Base-by-base conservation (phyloP, 2,797 vertebrate genomes). In the Cirrhinus molitorella region DNA sequence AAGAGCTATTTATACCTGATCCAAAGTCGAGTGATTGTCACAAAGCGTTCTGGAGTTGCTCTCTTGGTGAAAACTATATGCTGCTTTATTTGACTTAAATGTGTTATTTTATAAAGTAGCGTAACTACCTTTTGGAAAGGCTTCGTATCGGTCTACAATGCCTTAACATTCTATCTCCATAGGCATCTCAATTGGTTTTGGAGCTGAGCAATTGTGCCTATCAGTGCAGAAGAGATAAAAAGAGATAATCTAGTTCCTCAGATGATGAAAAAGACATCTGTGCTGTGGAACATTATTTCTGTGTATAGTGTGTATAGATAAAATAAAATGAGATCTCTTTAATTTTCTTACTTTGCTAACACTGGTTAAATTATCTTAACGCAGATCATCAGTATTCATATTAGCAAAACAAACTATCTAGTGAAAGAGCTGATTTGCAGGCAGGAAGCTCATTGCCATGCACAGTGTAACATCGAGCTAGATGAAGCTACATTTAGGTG, bases 371-470 rank as follows among this genome's bases (percentile, higher is more conserved):
- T 91, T 85, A 87, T 86, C 83, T 91, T 77, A 88, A 92, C 83
- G 81, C 80, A 79, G 74, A 83, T 57, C 81, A 89, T 91, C 86
- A 88, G 85, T 83, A 85, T 89, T 91, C 86, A 83, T 85, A 89
- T 85, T 78, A 86, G 67, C 80, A 87, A 88, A 91, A 90, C 87
- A 82, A 87, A 78, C 80, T 78, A 76, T 88, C 80, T 87, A 75
- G 68, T 75, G 76, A 84, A 71, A 80, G 81, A 74, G 72, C 70
- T 73, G 85, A 71, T 87, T 81, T 91, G 85, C 86, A 76, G 72
- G 37, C 70, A 85, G 78, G 82, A 86, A 85, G 14, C 81, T 53
- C 84, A 90, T 91, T 92, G 91, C 89, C 91, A 93, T 92, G 91
- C 90, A 88, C 83, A 88, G 79, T 81, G 88, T 85, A 84, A 81